phyloP scores from a whole-genome alignment of 2,113 vertebrate species.

The Eclectus roratus region DNA sequence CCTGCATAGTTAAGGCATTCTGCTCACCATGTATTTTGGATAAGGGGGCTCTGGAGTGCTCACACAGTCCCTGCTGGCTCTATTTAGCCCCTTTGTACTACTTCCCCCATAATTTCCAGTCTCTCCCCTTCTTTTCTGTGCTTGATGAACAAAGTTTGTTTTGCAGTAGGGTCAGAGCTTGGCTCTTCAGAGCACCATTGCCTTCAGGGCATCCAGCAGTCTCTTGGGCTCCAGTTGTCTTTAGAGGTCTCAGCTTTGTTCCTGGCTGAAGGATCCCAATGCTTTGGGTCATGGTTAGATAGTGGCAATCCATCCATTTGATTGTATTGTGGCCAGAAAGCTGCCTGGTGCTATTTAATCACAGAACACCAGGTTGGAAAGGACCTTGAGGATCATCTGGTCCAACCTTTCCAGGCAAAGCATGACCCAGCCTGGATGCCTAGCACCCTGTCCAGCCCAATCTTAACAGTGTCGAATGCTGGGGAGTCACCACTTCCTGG shows the following conservation, averaged over 20 bases:
- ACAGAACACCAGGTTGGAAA: background rate
- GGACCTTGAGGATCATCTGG: background rate
- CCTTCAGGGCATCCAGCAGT: background rate
- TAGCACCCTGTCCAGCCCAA: background rate
- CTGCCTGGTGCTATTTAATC: background rate
- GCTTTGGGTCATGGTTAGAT: background rate
- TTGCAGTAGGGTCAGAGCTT: background rate
- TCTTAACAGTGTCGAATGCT: background rate
- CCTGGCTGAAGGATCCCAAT: background rate
- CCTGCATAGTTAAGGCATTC: fast-evolving
- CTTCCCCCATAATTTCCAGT: fast-evolving
- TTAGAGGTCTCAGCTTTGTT: background rate
- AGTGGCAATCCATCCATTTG: too few relatives aligned
- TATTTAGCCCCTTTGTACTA: background rate
- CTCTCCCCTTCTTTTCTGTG: background rate
- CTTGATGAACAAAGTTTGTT: background rate
- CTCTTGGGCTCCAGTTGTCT: background rate
- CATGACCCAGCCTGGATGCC: background rate
- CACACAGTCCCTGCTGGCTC: background rate
- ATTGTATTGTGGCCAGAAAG: background rate
- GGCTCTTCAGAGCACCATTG: background rate
- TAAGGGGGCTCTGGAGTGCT: background rate
- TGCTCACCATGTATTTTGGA: background rate
- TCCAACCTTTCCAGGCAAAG: background rate
- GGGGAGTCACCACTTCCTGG: background rate